These are phyloP conservation scores for Leucophora obtusa DNA, from an alignment of 2,888 invertebrate species.

Conservation along the genomic window DNA sequence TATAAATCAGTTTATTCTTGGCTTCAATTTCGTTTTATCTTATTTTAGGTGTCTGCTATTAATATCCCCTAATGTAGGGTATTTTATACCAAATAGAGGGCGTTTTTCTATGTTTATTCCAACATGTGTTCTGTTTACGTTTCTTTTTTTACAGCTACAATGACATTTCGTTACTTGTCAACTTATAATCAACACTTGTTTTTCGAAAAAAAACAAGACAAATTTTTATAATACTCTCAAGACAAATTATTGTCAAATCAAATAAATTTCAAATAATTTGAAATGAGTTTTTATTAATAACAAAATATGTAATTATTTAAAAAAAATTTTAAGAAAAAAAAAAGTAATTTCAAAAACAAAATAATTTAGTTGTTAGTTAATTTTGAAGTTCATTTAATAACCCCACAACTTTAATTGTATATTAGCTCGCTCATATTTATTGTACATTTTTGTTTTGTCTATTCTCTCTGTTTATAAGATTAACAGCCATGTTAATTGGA, in stretches of 20 bases:
- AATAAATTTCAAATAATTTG: slow-evolving; percentile 1
- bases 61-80: not conserved
- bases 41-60: no score
- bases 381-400: not conserved
- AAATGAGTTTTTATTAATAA: not conserved
- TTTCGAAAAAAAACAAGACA: slow-evolving; percentile 3
- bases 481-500: no score
- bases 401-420: not conserved
- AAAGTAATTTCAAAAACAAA: not conserved
- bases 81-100: slow-evolving; percentile 1
- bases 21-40: no score
- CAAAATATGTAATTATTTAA: not conserved
- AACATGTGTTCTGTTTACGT: slow-evolving; percentile 5
- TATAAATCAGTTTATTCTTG: no score
- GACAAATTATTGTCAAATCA: slow-evolving; percentile 49
- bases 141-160: not conserved
- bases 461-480: not conserved
- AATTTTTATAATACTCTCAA: slow-evolving; percentile 22
- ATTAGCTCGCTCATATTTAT: slow-evolving; percentile 5
- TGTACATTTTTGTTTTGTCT: not conserved
- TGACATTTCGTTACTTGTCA: slow-evolving; percentile 48
- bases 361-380: not conserved
- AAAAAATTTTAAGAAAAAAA: not conserved
- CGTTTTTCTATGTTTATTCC: not conserved
- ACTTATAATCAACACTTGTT: slow-evolving; percentile 52